A percentile compares a stretch with the other conserved stretches of the same genome.
Evolutionary conservation across 1,140 invertebrate species (phyloP).

Genomic region (Heterodera schachtii): DNA sequence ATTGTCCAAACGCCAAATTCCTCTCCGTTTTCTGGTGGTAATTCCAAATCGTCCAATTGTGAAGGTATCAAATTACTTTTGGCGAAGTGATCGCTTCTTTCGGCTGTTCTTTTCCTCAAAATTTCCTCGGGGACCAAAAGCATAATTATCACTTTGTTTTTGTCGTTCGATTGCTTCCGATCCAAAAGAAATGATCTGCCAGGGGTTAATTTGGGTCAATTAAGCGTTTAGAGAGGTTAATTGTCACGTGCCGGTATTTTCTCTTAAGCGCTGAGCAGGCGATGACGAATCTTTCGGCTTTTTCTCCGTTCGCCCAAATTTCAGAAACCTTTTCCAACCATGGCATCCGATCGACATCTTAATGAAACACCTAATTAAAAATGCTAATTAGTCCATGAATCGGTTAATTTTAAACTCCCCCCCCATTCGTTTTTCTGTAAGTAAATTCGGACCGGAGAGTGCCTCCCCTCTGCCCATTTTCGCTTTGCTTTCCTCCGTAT

Average conservation of each 20-base stretch:
- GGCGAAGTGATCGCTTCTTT: slow-evolving; percentile 29
- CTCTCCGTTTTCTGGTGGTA: slow-evolving; percentile 14
- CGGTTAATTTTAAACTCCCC: too few relatives aligned
- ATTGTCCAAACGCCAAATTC: background rate
- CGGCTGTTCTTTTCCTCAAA: background rate
- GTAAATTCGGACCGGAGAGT: slow-evolving; percentile 23
- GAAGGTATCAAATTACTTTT: slow-evolving; percentile 13
- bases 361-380: slow-evolving; percentile 4
- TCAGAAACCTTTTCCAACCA: slow-evolving; percentile 23
- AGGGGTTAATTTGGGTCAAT: background rate
- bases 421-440: too few relatives aligned
- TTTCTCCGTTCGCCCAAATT: background rate
- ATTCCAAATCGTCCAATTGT: slow-evolving; percentile 16
- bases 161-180: background rate
- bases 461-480: slow-evolving; percentile 39
- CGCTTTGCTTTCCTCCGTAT: slow-evolving; percentile 33
- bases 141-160: slow-evolving; percentile 15
- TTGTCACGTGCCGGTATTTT: slow-evolving; percentile 13
- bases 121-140: slow-evolving; percentile 14
- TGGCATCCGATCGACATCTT: slow-evolving; percentile 34
- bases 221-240: background rate
- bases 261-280: slow-evolving; percentile 40
- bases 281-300: slow-evolving; percentile 20
- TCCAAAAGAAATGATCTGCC: slow-evolving; percentile 14
- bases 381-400: background rate